phyloP scores from a whole-genome alignment of 1,140 invertebrate species.

The Magallana gigas region DNA sequence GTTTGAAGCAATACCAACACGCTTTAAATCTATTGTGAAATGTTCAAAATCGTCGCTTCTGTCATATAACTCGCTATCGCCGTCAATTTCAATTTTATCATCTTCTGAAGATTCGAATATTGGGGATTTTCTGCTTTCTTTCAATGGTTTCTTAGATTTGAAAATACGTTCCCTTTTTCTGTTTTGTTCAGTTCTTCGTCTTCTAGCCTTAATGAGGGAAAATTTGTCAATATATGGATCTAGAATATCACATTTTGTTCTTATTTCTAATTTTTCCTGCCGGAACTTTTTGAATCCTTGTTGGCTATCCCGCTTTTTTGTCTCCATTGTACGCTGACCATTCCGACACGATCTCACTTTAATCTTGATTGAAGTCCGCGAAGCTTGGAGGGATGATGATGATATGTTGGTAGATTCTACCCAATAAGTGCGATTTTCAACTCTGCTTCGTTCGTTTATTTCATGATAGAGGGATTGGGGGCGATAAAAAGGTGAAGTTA shows the following conservation, averaged over 20 bases:
- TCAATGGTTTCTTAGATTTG: background rate
- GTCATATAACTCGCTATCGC: background rate
- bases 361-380: background rate
- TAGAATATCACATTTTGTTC: background rate
- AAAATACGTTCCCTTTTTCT: background rate
- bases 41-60: background rate
- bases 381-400: background rate
- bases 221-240: slow-evolving; percentile 27
- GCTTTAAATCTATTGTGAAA: slow-evolving; percentile 6
- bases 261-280: background rate
- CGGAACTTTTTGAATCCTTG: background rate
- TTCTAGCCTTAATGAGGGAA: slow-evolving; percentile 24
- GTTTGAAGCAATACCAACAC: background rate
- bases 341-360: slow-evolving; percentile 1
- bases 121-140: slow-evolving; percentile 1
- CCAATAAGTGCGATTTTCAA: slow-evolving; percentile 1
- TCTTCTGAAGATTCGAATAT: background rate
- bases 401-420: background rate
- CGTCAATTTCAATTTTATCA: background rate
- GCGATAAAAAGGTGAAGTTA: background rate
- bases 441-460: background rate
- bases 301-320: background rate
- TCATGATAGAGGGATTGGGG: background rate
- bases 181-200: background rate
- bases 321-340: slow-evolving; percentile 1